Evolutionary conservation across 1,140 invertebrate genomes (phyloP).

Genomic region (Sarcophaga peregrina): DNA sequence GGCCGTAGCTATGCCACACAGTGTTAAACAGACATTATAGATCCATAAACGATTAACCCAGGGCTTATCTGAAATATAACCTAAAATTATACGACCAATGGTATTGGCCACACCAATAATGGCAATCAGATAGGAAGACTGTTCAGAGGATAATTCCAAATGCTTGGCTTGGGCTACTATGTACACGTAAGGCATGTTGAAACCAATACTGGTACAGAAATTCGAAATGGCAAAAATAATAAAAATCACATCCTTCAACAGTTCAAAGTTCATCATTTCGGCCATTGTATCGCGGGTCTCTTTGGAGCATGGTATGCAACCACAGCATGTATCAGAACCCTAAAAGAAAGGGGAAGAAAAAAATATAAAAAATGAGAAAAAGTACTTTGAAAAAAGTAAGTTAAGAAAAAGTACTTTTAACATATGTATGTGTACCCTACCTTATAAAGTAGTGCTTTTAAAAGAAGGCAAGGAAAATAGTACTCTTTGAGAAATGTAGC

Average conservation of each 20-base stretch:
- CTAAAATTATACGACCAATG: constrained; percentile 85
- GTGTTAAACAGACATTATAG: constrained; percentile 87
- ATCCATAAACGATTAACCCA: constrained; percentile 88
- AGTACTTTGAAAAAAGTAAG: background rate
- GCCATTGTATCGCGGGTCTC: constrained; percentile 76
- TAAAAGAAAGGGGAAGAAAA: constrained; percentile 41
- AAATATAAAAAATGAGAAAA: background rate
- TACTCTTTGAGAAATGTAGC: background rate
- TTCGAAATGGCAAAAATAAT: constrained; percentile 92
- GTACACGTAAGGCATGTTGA: constrained; percentile 94
- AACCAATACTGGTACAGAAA: constrained; percentile 95
- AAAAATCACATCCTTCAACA: constrained; percentile 88
- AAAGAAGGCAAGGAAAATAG: background rate
- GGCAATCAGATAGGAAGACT: constrained; percentile 77
- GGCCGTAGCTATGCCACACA: constrained; percentile 86
- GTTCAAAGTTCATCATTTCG: constrained; percentile 86
- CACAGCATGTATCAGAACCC: constrained; percentile 63
- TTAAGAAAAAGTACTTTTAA: too few species aligned
- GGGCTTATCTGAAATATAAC: constrained; percentile 86
- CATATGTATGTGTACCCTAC: too few species aligned
- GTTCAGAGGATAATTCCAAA: constrained; percentile 69
- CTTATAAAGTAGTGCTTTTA: too few species aligned
- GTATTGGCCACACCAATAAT: constrained; percentile 89
- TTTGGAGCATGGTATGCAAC: constrained; percentile 70
- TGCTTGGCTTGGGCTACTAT: constrained; percentile 76